Conservation (phyloP, 2,797 vertebrate genomes). For the Ciconia nigra region DNA sequence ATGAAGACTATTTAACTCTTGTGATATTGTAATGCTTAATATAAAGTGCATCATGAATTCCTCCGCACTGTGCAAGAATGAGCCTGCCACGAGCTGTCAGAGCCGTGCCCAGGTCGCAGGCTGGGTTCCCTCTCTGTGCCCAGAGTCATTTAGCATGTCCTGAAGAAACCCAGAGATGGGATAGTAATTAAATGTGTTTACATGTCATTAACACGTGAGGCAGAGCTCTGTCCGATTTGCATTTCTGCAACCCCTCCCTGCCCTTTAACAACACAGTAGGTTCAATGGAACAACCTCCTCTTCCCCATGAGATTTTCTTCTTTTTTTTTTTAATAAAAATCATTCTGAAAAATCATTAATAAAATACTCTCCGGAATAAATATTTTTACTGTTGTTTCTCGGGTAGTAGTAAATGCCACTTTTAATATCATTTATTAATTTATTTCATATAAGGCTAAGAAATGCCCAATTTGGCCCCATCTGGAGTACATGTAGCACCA, state of each 20-base stretch:
- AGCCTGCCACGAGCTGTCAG: neutral
- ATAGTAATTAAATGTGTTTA: neutral
- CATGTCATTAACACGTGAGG: neutral
- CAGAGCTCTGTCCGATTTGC: neutral
- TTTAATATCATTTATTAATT: rapidly evolving
- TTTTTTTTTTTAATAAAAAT: neutral
- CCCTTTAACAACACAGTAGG: neutral
- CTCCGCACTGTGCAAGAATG: neutral
- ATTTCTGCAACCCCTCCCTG: neutral
- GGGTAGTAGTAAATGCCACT: neutral
- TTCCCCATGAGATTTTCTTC: neutral
- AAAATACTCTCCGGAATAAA: neutral
- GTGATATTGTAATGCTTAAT: neutral
- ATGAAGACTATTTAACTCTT: neutral
- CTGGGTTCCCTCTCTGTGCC: too few species aligned
- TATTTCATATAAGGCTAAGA: neutral
- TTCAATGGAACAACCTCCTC: neutral
- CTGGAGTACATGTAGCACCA: too few species aligned
- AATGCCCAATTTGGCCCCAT: rapidly evolving
- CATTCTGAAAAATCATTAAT: neutral
- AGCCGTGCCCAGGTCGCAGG: neutral
- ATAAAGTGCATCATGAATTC: too few species aligned
- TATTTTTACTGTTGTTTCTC: neutral
- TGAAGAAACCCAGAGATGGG: neutral
- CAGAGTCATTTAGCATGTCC: neutral